Conservation (phyloP, 2,113 vertebrate species). For the Rhodinocichla rosea region DNA sequence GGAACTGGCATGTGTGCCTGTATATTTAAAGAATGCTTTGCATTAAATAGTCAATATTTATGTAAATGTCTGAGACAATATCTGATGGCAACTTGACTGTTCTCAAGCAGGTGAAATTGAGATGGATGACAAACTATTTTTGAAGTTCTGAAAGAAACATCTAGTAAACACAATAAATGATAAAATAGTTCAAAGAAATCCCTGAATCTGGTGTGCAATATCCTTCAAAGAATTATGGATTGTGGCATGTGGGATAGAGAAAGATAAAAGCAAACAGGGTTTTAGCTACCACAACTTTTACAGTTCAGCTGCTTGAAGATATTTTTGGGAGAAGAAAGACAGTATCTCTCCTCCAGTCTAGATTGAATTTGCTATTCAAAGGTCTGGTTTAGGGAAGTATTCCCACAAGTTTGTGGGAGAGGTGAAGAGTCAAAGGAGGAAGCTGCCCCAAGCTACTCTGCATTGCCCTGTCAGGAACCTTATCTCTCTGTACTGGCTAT, state of each 20-base stretch:
- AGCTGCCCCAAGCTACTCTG: neutral
- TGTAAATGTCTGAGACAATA: conserved; percentile 19
- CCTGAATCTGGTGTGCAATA: neutral
- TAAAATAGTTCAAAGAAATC: neutral
- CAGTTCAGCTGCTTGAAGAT: neutral
- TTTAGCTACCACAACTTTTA: neutral
- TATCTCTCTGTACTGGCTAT: neutral
- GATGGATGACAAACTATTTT: neutral
- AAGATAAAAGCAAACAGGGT: neutral
- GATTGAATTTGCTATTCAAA: neutral
- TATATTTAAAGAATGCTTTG: neutral
- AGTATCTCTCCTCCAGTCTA: neutral
- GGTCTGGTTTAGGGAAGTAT: neutral
- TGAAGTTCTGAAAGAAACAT: neutral
- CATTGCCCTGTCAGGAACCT: neutral
- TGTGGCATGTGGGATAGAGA: neutral
- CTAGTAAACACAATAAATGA: neutral
- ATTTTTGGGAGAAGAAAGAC: neutral
- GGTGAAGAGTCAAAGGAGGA: neutral
- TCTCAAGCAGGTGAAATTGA: neutral
- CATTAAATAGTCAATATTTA: conserved; percentile 36
- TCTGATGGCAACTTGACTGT: neutral
- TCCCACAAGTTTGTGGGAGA: neutral
- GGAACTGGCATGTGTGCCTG: neutral
- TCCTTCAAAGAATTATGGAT: neutral